A percentile compares a stretch with the other conserved stretches of the same genome.
Conservation (phyloP, 2,888 invertebrate genomes). For the Timema podura region DNA sequence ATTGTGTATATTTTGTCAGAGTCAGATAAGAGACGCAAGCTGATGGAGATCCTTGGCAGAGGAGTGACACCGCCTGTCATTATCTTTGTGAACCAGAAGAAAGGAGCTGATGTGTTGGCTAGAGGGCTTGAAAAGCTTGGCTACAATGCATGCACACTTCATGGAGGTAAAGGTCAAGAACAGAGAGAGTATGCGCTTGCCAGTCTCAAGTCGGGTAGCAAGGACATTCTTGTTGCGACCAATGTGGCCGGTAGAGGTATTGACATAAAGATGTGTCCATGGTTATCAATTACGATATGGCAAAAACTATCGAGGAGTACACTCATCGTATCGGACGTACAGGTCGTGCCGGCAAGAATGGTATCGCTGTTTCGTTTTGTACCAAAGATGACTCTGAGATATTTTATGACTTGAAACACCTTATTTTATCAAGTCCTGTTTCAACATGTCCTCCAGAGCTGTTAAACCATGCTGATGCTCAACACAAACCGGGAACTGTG, state of each 20-base stretch:
- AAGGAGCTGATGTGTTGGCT: conserved; percentile 96
- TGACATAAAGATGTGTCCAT: conserved; percentile 99
- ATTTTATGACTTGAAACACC: conserved; percentile 97
- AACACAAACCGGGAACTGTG: conserved; percentile 93
- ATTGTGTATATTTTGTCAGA: conserved; percentile 94
- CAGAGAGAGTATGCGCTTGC: conserved; percentile 98
- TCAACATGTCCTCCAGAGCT: conserved; percentile 95
- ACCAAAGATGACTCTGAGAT: conserved; percentile 94
- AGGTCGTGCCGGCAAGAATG: conserved; percentile 97
- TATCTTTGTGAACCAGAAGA: conserved; percentile 99
- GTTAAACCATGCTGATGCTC: conserved; percentile 97
- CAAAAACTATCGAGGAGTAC: conserved; percentile 96
- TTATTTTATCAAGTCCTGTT: conserved; percentile 80
- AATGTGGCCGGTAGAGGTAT: conserved; percentile 99
- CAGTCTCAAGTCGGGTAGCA: conserved; percentile 90
- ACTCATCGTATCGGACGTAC: conserved; percentile 99
- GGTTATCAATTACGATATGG: conserved; percentile 99
- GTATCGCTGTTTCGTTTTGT: conserved; percentile 92
- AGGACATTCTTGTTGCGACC: conserved; percentile 98
- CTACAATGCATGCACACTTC: conserved; percentile 94
- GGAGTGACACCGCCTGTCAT: conserved; percentile 97
- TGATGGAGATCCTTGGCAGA: conserved; percentile 85
- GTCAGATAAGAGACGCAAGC: conserved; percentile 92
- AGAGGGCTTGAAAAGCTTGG: conserved; percentile 96
- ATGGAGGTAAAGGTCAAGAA: conserved; percentile 99